phyloP scores from a whole-genome alignment of 2,113 vertebrate genomes.

The Oreochromis spilurus region DNA sequence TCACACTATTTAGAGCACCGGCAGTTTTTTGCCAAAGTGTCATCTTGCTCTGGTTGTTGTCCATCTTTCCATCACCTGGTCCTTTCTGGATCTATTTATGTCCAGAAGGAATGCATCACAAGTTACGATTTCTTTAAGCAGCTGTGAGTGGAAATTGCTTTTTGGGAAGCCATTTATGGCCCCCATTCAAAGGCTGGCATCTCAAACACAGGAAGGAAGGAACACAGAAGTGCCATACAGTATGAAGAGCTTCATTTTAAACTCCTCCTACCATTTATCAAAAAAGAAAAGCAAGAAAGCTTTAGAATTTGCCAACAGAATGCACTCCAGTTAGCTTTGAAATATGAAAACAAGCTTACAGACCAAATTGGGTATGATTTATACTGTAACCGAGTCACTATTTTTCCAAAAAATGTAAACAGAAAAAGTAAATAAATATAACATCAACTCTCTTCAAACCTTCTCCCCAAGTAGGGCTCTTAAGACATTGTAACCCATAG shows the following conservation, averaged over 20 bases:
- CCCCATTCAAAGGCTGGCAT: conserved; percentile 72
- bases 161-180: conserved; percentile 71
- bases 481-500: conserved; percentile 2
- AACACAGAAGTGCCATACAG: conserved; percentile 66
- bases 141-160: conserved; percentile 72
- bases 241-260: conserved; percentile 54
- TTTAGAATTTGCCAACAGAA: not conserved
- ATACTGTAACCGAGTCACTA: not conserved
- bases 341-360: not conserved
- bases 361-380: not conserved
- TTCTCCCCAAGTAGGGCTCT: not conserved
- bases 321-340: not conserved
- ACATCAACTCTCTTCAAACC: not conserved
- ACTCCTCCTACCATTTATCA: conserved; percentile 11
- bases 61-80: conserved; percentile 11
- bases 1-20: not conserved
- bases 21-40: not conserved
- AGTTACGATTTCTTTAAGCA: conserved; percentile 72
- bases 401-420: not conserved
- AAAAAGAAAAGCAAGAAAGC: not conserved
- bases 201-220: conserved; percentile 81
- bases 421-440: not conserved
- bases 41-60: conserved; percentile 9
- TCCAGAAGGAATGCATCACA: conserved; percentile 50
- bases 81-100: conserved; percentile 43